Evolutionary conservation across 30 jellyfish, hydroid and myxozoan species (phyloP), one percentile per base, ranked within the genome.

Genomic region (Hydractinia symbiolongicarpus): DNA sequence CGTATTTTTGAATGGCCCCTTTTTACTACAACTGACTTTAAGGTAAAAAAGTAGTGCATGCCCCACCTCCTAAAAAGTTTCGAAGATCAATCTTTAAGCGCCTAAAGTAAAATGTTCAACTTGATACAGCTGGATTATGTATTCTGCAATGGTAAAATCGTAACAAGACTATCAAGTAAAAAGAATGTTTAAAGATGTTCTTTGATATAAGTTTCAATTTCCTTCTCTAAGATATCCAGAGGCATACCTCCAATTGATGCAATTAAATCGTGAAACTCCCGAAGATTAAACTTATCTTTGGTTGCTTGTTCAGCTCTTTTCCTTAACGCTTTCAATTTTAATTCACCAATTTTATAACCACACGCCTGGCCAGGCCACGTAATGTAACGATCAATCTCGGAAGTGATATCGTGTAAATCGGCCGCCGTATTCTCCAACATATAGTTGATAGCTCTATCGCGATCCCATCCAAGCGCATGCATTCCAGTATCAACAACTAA

Each of bases 301-400:
- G 86, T 81, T 14, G 71, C 76, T 21, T 80, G 51, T 19, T 57
- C 60, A 54, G 95, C 94, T 54, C 72, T 76, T 40, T 51, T 50
- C 44, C 97, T 73, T 60, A 91, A 54, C 57, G 82, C 91, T 66
- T 86, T 86, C 56, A 91, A 77, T 84, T 70, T 91, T 11, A 91
- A 82, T 74, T 91, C 97, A 14, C 97, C 97, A 50, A 91, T 86
- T 83, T 91, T 91, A 83, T 91, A 91, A 4, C 96, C 85, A 55
- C 89, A 81, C 14, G 91, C 88, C 61, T 91, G 97, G 14, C 97
- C 97, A 3, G 97, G 97, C 97, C 95, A 86, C 50, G 97, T 86
- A 54, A 91, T 91, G 66, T 91, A 91, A 17, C 97, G 89, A 55
- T 91, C 97, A 70, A 91, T 88, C 72, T 91, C 97, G 49, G 95